Percentiles rank a stretch among this genome's conserved stretches.
Conservation (phyloP, 2,888 invertebrate genomes). For the Terebella lapidaria region DNA sequence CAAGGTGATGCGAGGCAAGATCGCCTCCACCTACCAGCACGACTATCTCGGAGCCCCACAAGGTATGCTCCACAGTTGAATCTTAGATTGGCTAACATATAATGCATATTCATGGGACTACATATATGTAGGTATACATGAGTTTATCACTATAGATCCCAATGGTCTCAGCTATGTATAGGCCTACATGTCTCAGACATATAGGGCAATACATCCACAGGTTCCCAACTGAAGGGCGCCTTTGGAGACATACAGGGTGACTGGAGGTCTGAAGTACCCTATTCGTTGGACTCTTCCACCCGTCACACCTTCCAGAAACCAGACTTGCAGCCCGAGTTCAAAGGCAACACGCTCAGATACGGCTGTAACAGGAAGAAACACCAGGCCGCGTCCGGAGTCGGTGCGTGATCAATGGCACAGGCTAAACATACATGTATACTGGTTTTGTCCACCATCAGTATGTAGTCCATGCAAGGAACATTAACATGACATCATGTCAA, state of each 20-base stretch:
- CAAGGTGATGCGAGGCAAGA: conserved; percentile 37
- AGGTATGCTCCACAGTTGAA: conserved; percentile 32
- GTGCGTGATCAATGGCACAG: conserved; percentile 27
- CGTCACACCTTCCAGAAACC: conserved; percentile 36
- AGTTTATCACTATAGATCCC: too few relatives aligned
- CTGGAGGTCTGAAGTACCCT: conserved; percentile 37
- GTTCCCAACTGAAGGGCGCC: conserved; percentile 35
- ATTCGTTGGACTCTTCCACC: conserved; percentile 34
- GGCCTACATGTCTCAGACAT: too few relatives aligned
- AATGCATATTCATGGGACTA: too few relatives aligned
- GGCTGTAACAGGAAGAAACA: conserved; percentile 38
- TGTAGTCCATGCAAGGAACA: too few relatives aligned
- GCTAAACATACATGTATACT: too few relatives aligned
- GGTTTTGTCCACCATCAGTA: too few relatives aligned
- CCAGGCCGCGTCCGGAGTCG: conserved; percentile 32
- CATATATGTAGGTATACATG: too few relatives aligned
- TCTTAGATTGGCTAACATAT: too few relatives aligned
- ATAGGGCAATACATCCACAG: too few relatives aligned
- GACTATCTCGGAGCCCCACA: conserved; percentile 45
- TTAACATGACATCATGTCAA: too few relatives aligned
- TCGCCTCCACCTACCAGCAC: conserved; percentile 41
- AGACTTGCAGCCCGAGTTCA: conserved; percentile 28
- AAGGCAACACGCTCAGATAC: conserved; percentile 34
- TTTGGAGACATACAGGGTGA: conserved; percentile 33
- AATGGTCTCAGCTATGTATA: too few relatives aligned